Percentiles rank a stretch among this genome's conserved stretches.
Evolutionary conservation across 92 coral and sea anemone genomes (phyloP).

Genomic region (Parazoanthus darwini): DNA sequence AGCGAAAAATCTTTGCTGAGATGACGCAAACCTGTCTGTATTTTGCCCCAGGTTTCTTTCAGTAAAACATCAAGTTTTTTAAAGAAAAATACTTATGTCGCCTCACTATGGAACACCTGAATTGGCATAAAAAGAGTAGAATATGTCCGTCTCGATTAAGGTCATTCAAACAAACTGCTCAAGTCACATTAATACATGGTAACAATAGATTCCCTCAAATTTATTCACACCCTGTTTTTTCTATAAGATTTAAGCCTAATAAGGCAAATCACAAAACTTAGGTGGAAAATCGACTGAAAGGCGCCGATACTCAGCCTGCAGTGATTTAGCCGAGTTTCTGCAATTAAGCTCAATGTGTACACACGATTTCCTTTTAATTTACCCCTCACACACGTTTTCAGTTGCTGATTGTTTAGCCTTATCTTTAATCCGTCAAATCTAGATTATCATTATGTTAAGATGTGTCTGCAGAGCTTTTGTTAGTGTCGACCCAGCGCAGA

Average conservation of each 20-base stretch:
- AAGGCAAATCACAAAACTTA: background rate
- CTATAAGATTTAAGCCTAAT: background rate
- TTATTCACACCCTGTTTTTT: background rate
- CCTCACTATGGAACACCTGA: background rate
- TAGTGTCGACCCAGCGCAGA: background rate
- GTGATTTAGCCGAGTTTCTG: background rate
- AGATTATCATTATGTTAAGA: background rate
- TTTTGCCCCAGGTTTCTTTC: background rate
- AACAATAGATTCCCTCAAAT: background rate
- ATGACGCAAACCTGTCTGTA: background rate
- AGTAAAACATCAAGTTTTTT: background rate
- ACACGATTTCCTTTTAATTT: background rate
- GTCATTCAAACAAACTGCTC: no score
- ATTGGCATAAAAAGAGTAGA: background rate
- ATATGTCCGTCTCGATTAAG: background rate
- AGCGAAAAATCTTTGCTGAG: background rate
- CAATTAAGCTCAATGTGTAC: background rate
- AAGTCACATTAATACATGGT: background rate
- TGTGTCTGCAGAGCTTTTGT: background rate
- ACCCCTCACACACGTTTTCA: background rate
- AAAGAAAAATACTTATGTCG: background rate
- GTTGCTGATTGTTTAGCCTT: background rate
- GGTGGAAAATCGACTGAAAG: background rate
- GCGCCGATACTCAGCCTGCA: background rate
- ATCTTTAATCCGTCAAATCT: background rate